phyloP scores from a whole-genome alignment of 2,797 vertebrate genomes.

The Enteromius treurensis region DNA sequence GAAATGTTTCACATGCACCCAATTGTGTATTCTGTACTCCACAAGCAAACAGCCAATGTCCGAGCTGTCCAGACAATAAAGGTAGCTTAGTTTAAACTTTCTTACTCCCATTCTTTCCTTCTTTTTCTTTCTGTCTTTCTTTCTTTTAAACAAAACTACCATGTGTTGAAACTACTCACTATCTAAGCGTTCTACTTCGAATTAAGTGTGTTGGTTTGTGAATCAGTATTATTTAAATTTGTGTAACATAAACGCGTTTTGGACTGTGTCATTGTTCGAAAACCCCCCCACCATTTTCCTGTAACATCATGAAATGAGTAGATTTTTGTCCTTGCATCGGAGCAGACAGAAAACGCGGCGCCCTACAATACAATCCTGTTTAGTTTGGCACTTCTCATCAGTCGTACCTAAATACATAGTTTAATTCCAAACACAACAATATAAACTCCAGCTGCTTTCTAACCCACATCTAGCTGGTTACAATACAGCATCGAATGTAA shows the following conservation, averaged over 20 bases:
- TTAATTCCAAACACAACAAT: background rate
- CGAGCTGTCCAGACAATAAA: background rate
- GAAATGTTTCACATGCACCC: background rate
- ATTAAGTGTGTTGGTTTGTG: background rate
- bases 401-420: conserved; percentile 62
- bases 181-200: background rate
- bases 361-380: conserved; percentile 46
- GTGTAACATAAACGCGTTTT: background rate
- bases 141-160: background rate
- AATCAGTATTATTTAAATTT: background rate
- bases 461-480: conserved; percentile 31
- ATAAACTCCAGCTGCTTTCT: conserved; percentile 28
- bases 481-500: background rate
- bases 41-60: background rate
- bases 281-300: background rate
- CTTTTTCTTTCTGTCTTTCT: background rate
- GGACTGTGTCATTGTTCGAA: background rate
- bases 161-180: background rate
- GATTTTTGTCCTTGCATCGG: background rate
- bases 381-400: conserved; percentile 66
- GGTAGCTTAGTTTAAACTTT: background rate
- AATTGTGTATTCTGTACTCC: background rate
- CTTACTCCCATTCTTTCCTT: background rate
- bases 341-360: conserved; percentile 63
- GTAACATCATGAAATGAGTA: background rate